Evolutionary conservation across 2,797 vertebrate species (phyloP).

Genomic region (Channa striata): DNA sequence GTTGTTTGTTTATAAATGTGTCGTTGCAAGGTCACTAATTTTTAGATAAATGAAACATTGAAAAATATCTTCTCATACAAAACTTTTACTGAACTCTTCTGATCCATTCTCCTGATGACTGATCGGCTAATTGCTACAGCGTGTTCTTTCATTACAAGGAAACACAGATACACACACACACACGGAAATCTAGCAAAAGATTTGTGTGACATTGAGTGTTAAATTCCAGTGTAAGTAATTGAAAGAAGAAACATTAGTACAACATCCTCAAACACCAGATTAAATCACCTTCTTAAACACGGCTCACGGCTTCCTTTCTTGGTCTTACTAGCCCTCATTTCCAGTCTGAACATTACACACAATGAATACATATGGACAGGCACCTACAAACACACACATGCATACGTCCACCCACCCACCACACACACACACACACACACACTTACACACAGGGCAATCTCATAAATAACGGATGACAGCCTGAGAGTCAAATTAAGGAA

Average conservation of each 20-base stretch:
- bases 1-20: too few species aligned
- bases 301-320: conserved; percentile 56
- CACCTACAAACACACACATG: conserved; percentile 1
- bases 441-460: conserved; percentile 48
- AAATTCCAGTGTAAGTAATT: conserved; percentile 74
- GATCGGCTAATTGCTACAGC: background rate
- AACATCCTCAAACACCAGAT: conserved; percentile 60
- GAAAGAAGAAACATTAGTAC: conserved; percentile 73
- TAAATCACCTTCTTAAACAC: conserved; percentile 64
- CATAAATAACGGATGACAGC: conserved; percentile 80
- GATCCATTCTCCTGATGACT: conserved; percentile 6
- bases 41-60: too few species aligned
- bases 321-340: conserved; percentile 9
- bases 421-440: conserved; percentile 12
- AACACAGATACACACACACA: conserved; percentile 30
- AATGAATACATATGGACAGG: conserved; percentile 29
- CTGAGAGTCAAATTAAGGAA: conserved; percentile 81
- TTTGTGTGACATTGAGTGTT: conserved; percentile 53
- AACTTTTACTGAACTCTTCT: background rate
- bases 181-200: conserved; percentile 43
- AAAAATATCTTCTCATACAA: background rate
- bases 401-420: background rate
- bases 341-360: conserved; percentile 47
- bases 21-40: too few species aligned
- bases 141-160: conserved; percentile 3